These are phyloP conservation scores for rabbit (Oryctolagus cuniculus) DNA, from an alignment of 2,113 vertebrate genomes.

Conservation along the genomic window DNA sequence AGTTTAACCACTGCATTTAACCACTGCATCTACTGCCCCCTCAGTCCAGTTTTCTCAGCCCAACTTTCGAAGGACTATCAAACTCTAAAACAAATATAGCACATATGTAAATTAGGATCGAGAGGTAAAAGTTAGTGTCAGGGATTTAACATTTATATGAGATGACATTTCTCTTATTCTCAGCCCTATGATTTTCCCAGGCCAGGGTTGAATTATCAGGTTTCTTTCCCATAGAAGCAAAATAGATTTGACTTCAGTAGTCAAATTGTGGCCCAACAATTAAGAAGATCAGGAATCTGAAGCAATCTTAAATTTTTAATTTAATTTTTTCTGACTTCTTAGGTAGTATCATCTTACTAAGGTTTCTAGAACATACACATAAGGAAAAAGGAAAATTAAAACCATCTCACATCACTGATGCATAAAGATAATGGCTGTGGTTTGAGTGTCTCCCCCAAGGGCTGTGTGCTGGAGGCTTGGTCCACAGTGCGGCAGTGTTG, in stretches of 20 bases:
- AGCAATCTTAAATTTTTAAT: conserved; percentile 4
- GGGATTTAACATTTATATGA: conserved; percentile 20
- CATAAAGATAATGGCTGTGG: not conserved
- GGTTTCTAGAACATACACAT: conserved; percentile 54
- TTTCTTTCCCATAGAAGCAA: conserved; percentile 30
- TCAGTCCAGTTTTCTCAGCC: not conserved
- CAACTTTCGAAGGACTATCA: not conserved
- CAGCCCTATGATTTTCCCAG: not conserved
- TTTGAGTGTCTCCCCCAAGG: too few relatives aligned
- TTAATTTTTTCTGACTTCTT: conserved; percentile 30
- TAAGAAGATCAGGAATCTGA: not conserved
- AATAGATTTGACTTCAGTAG: not conserved
- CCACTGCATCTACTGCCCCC: too few relatives aligned
- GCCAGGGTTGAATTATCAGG: not conserved
- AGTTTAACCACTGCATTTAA: too few relatives aligned
- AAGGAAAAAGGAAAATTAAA: conserved; percentile 26
- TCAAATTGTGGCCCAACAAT: conserved; percentile 12
- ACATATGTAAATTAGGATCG: not conserved
- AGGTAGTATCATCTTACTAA: not conserved
- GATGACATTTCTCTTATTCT: not conserved
- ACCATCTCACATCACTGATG: not conserved
- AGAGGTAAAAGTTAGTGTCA: not conserved
- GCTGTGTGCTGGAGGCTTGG: too few relatives aligned
- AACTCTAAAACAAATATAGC: conserved; percentile 47
- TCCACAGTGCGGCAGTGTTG: too few relatives aligned